Conservation (phyloP, 2,113 vertebrate species). For the Syngnathus floridae region DNA sequence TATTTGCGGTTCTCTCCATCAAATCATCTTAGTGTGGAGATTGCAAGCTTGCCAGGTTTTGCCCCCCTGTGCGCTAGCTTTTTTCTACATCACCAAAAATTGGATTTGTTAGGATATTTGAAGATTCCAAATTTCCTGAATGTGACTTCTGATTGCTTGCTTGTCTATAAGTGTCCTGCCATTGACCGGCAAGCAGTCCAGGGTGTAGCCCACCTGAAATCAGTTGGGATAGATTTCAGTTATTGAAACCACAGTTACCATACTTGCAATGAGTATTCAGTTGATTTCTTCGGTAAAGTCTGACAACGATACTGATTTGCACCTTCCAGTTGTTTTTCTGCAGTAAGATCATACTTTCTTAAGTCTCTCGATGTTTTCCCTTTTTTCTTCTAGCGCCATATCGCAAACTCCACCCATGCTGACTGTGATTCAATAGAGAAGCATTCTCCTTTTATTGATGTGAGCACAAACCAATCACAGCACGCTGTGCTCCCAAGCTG, state of each 20-base stretch:
- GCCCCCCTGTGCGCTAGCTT: too few species aligned
- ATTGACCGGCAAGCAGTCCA: background rate
- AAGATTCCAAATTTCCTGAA: background rate
- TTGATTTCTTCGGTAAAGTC: background rate
- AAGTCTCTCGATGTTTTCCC: constrained; percentile 25
- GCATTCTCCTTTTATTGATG: constrained; percentile 79
- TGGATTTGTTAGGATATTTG: background rate
- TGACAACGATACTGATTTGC: background rate
- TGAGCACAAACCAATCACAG: constrained; percentile 77
- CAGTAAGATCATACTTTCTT: background rate
- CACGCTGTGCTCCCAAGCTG: constrained; percentile 51
- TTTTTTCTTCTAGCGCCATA: constrained; percentile 38
- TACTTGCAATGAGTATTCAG: too few species aligned
- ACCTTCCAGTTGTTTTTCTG: background rate
- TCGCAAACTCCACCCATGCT: constrained; percentile 72
- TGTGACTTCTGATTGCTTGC: too few species aligned
- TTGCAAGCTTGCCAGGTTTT: background rate
- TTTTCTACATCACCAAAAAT: background rate
- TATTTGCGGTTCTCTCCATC: too few species aligned
- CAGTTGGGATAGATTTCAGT: background rate
- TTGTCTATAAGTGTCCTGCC: background rate
- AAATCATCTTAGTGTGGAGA: background rate
- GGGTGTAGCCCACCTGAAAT: background rate
- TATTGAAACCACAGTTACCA: background rate
- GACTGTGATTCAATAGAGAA: constrained; percentile 72